Conservation (phyloP, 2,888 invertebrate genomes). For the Salpingus planirostris region DNA sequence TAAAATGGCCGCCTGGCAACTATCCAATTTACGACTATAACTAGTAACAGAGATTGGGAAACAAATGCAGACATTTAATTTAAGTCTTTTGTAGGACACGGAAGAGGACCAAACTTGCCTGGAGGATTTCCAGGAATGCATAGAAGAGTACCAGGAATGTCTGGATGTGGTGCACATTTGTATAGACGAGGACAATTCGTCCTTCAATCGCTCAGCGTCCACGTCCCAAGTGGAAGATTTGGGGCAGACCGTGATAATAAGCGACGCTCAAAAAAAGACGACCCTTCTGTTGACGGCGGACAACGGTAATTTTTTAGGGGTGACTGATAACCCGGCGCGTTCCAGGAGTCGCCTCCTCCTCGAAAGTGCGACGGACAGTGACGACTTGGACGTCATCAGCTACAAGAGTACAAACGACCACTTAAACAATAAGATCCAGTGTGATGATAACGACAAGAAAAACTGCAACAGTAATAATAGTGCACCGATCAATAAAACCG, state of each 20-base stretch:
- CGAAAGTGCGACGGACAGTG: constrained; percentile 27
- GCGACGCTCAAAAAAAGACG: constrained; percentile 12
- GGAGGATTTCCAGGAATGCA: constrained; percentile 57
- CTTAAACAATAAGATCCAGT: constrained; percentile 16
- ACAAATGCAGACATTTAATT: too few species aligned
- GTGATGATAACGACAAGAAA: constrained; percentile 13
- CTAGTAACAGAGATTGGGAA: too few species aligned
- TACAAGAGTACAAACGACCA: constrained; percentile 31
- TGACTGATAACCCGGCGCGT: constrained; percentile 1
- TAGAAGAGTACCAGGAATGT: constrained; percentile 56
- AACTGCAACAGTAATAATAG: constrained; percentile 1
- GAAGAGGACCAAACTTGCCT: constrained; percentile 56
- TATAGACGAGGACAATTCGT: constrained; percentile 50
- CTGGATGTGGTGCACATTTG: constrained; percentile 55
- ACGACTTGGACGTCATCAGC: constrained; percentile 30
- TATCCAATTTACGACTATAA: too few species aligned
- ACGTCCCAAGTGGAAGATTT: constrained; percentile 32
- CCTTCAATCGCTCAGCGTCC: constrained; percentile 36
- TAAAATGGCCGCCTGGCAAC: too few species aligned
- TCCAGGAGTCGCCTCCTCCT: neutral
- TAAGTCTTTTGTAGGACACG: constrained; percentile 44
- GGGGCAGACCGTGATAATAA: constrained; percentile 19
- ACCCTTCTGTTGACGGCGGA: constrained; percentile 4
- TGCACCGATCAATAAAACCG: too few species aligned
- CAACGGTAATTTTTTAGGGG: constrained; percentile 15